Evolutionary conservation across 2,888 invertebrate species (phyloP), one percentile per base, ranked within the genome.

Genomic region (Eupithecia subfuscata): DNA sequence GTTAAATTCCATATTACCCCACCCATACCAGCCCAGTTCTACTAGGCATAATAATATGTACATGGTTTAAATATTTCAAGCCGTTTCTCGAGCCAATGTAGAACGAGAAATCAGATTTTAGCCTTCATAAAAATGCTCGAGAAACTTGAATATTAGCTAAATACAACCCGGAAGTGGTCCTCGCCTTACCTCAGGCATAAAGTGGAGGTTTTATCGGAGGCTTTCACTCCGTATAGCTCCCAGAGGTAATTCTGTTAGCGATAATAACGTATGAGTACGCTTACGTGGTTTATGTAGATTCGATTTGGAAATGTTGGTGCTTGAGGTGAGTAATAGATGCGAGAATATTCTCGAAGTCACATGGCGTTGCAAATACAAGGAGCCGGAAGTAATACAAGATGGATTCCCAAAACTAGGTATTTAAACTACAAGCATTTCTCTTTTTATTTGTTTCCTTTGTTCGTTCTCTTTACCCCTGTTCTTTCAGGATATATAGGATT

Each of bases 201-300:
- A 75, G 52, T 63, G 73, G 40, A 68, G 70, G 72, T 74, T 80
- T 80, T 81, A 81, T 80, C 69, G 65, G 72, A 69, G 63, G 71
- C 76, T 78, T 76, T 75, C 70, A 75, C 73, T 70, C 67, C 71
- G 43, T 73, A 78, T 69, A 77, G 75, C 79, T 73, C 78, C 76
- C 77, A 43, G 63, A 75, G 75, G 78, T 79, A 78, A 79, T 76
- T 67, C 69, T 74, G 72, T 76, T 77, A 71, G 76, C 72, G 77
- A 74, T 79, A 77, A 79, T 81, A 78, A 77, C 74, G 68, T 78
- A 78, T 56, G 75, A 75, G 74, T 52, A 60, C 63, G 67, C 16
- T 63, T 72, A 70, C 75, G 73, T 74, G 75, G 43, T 78, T 77
- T 77, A 78, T 78, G 76, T 75, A 77, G 71, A 80, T 80, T 75